phyloP scores from a whole-genome alignment of 2,113 vertebrate species.

The Nerophis ophidion region DNA sequence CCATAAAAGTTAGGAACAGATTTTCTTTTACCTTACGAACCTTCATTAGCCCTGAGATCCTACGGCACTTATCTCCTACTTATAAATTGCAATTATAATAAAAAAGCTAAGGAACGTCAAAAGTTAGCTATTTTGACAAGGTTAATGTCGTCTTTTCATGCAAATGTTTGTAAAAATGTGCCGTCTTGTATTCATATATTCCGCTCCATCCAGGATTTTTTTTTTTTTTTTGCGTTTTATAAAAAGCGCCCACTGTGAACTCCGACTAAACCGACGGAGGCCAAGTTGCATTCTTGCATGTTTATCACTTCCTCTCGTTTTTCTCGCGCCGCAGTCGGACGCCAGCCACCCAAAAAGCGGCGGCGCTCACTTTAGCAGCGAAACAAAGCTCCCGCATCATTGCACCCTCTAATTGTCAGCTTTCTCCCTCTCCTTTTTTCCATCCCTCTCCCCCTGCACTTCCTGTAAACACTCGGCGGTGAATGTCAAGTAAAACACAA shows the following conservation, averaged over 20 bases:
- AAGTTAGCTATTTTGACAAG: too few relatives aligned
- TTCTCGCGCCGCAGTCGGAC: neutral
- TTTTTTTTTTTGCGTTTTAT: too few relatives aligned
- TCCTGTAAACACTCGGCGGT: neutral
- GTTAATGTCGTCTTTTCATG: too few relatives aligned
- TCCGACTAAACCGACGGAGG: neutral
- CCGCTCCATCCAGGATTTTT: too few relatives aligned
- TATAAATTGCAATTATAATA: too few relatives aligned
- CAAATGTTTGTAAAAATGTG: neutral
- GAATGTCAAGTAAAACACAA: neutral
- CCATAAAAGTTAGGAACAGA: too few relatives aligned
- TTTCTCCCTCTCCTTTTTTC: constrained; percentile 2
- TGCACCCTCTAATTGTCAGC: constrained; percentile 4
- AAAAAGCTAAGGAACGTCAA: too few relatives aligned
- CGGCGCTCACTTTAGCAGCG: constrained; percentile 6
- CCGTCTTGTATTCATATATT: neutral
- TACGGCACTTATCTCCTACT: too few relatives aligned
- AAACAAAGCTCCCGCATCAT: constrained; percentile 15
- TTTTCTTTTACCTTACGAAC: too few relatives aligned
- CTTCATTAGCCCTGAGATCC: too few relatives aligned
- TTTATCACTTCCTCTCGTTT: constrained; percentile 1
- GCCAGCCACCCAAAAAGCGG: constrained; percentile 9
- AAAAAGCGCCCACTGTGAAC: neutral
- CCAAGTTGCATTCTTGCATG: neutral
- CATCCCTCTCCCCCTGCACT: neutral